A percentile compares a stretch with the other conserved stretches of the same genome.
phyloP scores from a whole-genome alignment of 2,113 vertebrate genomes.

The Cnemophilus loriae region DNA sequence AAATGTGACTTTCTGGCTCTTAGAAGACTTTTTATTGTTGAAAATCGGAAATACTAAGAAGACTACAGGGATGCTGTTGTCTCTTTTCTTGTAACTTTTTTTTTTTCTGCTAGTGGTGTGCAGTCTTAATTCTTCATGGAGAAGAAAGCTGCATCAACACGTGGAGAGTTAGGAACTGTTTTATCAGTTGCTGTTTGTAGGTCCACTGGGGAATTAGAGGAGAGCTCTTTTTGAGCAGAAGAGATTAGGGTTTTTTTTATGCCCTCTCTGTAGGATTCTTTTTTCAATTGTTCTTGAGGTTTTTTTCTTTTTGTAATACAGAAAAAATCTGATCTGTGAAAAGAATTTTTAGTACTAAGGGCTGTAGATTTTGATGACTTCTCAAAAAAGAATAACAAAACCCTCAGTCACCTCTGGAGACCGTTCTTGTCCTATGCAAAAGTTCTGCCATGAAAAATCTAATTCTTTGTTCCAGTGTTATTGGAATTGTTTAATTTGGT shows the following conservation, averaged over 20 bases:
- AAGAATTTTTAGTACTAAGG: not conserved
- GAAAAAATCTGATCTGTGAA: not conserved
- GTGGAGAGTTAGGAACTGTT: not conserved
- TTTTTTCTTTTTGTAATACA: not conserved
- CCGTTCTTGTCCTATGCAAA: not conserved
- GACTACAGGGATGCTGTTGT: not conserved
- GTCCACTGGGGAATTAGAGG: not conserved
- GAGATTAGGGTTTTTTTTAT: not conserved
- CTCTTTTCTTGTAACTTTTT: not conserved
- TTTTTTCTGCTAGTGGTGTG: not conserved
- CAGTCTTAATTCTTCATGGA: not conserved
- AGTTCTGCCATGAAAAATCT: not conserved
- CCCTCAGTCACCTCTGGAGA: not conserved
- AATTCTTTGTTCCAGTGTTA: not conserved
- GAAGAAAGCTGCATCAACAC: not conserved
- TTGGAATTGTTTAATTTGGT: not conserved
- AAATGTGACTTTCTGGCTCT: slow-evolving; percentile 20
- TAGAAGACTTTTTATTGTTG: not conserved
- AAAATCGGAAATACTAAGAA: not conserved
- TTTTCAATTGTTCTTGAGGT: not conserved
- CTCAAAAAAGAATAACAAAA: not conserved
- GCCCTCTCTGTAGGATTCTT: not conserved
- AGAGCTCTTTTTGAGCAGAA: not conserved
- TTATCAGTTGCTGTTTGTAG: not conserved
- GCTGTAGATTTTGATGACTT: not conserved